Conservation (phyloP, 2,113 vertebrate genomes). For the Drymodes brunneopygia region DNA sequence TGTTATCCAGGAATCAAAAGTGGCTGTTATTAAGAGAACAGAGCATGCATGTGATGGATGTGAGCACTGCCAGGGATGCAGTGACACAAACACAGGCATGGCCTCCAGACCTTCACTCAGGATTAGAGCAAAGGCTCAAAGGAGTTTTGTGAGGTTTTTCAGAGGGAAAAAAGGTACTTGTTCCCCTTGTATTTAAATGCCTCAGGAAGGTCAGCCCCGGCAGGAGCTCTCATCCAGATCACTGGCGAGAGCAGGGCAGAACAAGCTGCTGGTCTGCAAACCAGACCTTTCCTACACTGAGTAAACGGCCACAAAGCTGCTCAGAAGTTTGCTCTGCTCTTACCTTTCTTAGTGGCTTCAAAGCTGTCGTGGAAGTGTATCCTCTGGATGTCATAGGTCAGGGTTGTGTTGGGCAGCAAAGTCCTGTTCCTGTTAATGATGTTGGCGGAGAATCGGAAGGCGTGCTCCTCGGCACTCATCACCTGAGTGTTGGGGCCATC, state of each 20-base stretch:
- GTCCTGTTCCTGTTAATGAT: constrained; percentile 98
- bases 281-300: neutral
- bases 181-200: neutral
- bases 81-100: neutral
- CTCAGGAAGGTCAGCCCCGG: neutral
- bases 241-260: neutral
- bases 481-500: constrained; percentile 88
- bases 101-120: neutral
- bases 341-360: constrained; percentile 98
- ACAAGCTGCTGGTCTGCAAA: neutral
- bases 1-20: neutral
- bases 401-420: constrained; percentile 93
- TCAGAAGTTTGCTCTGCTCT: constrained; percentile 24
- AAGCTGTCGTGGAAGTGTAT: constrained; percentile 99
- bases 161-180: neutral
- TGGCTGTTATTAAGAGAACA: neutral
- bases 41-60: neutral
- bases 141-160: neutral
- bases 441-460: constrained; percentile 97
- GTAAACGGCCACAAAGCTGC: neutral
- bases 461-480: constrained; percentile 93
- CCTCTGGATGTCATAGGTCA: constrained; percentile 98
- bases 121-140: neutral
- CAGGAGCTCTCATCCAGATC: neutral
- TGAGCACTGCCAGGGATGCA: neutral